Base-by-base conservation (phyloP, 2,888 invertebrate species). In the Caenorhabditis sp. region DNA sequence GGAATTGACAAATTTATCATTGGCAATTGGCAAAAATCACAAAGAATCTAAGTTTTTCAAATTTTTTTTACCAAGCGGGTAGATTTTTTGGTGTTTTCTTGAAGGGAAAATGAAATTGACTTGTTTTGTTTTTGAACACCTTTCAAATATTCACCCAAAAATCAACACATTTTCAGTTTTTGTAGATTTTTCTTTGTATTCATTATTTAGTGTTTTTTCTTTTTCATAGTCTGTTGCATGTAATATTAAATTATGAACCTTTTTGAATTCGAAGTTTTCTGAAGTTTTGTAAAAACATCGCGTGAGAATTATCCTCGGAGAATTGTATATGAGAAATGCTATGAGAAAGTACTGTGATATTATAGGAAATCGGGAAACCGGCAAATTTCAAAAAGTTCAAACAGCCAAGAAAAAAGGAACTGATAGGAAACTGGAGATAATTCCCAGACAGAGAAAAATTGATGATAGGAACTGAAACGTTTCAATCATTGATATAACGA, bases 1-100 rank as follows among this genome's bases (percentile, higher is more conserved):
- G 85, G 85, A 43, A 84, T 86, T 69, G 86, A 86, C 70, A 74
- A 80, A 21, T 76, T 80, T 49, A 77, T 85, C 17, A 76, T 78
- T 27, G 31, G 36, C 17, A 68, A 62, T 23, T 85, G 82, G 82
- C 63, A 63, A 43, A 49, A 60, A 26, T 67, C 78, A 5, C 31
- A 31, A 10, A 31, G 10, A 17, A 2, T 17, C 43, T 10, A 43
- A 43, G 14, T 43, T 43, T 3, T 17, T 43, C 43, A 43, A 14
- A 43, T 17, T 43, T 43, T 14, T 31, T 58, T 54, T 26, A 43
- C 26, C 38, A 14, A 57, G 50, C 67, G 61, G 61, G 67, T 67
- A 57, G 52, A 36, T 58, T 53, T 25, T 25, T 50, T 56, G 27
- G 31, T 31, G 31, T 31, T 31, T 43, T 43, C 17, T 43, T 43